phyloP scores from a whole-genome alignment of 1,140 invertebrate species.

The Cydia amplana region DNA sequence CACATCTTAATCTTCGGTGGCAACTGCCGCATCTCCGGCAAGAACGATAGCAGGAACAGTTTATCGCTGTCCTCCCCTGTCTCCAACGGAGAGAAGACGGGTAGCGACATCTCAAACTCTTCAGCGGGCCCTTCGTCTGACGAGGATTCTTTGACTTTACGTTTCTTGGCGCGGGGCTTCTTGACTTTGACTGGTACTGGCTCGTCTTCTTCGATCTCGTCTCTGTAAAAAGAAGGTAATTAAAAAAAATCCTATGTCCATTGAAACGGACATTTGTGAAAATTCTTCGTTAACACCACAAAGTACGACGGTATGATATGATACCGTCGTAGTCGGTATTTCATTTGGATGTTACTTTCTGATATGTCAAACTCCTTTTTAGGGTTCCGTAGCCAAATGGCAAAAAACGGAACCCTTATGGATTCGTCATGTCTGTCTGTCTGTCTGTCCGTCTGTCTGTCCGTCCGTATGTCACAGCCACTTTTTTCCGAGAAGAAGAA shows the following conservation, averaged over 20 bases:
- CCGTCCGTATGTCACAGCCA: too few relatives aligned
- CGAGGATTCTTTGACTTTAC: slow-evolving; percentile 40
- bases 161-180: slow-evolving; percentile 44
- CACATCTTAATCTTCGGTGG: slow-evolving; percentile 72
- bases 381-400: too few relatives aligned
- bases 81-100: slow-evolving; percentile 43
- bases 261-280: too few relatives aligned
- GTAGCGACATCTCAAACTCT: slow-evolving; percentile 60
- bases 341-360: too few relatives aligned
- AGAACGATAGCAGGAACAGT: slow-evolving; percentile 65
- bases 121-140: slow-evolving; percentile 46
- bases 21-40: slow-evolving; percentile 68
- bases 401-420: too few relatives aligned
- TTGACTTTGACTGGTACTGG: slow-evolving; percentile 39
- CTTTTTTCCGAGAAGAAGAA: too few relatives aligned
- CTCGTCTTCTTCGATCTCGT: slow-evolving; percentile 7
- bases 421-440: too few relatives aligned
- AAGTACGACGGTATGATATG: too few relatives aligned
- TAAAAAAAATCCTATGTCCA: background rate
- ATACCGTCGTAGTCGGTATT: too few relatives aligned
- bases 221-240: background rate
- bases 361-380: too few relatives aligned
- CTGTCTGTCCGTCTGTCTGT: too few relatives aligned
- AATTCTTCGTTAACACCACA: too few relatives aligned
- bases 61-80: slow-evolving; percentile 59